These are phyloP conservation scores for Amiota communis DNA, from an alignment of 2,888 invertebrate genomes.

Conservation along the genomic window DNA sequence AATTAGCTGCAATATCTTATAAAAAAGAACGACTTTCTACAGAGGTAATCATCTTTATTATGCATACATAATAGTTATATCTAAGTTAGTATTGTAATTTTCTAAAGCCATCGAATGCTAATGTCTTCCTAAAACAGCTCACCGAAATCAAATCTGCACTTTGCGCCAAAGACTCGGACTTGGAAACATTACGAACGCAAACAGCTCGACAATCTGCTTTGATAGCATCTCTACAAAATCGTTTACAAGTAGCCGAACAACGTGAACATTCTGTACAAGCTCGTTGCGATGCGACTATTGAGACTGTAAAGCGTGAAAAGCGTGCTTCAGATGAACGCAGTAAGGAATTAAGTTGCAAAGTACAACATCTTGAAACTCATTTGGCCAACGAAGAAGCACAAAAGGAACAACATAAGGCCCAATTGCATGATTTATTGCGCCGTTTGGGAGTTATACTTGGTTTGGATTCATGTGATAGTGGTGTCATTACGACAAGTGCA, in stretches of 20 bases:
- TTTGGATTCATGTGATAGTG: slow-evolving; percentile 76
- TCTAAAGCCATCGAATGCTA: background rate
- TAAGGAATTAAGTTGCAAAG: slow-evolving; percentile 83
- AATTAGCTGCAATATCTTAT: slow-evolving; percentile 87
- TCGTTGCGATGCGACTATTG: slow-evolving; percentile 80
- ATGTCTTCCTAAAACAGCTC: slow-evolving; percentile 73
- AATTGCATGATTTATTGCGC: slow-evolving; percentile 82
- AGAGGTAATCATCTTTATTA: slow-evolving; percentile 76
- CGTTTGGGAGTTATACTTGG: slow-evolving; percentile 83
- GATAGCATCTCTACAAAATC: slow-evolving; percentile 85
- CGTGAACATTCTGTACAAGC: slow-evolving; percentile 81
- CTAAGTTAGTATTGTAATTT: no score
- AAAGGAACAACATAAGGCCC: slow-evolving; percentile 80
- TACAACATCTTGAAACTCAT: slow-evolving; percentile 82
- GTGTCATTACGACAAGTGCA: slow-evolving; percentile 70
- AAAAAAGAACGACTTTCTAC: slow-evolving; percentile 85
- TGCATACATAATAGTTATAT: background rate
- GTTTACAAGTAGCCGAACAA: slow-evolving; percentile 86
- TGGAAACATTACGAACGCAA: slow-evolving; percentile 88
- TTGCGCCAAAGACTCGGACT: slow-evolving; percentile 83
- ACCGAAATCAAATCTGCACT: slow-evolving; percentile 82
- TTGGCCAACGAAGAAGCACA: slow-evolving; percentile 83
- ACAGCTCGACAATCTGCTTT: slow-evolving; percentile 87
- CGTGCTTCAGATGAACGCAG: slow-evolving; percentile 83
- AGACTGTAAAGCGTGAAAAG: slow-evolving; percentile 83